phyloP scores from a whole-genome alignment of 2,797 vertebrate species.

The Cercopithecus neglectus region DNA sequence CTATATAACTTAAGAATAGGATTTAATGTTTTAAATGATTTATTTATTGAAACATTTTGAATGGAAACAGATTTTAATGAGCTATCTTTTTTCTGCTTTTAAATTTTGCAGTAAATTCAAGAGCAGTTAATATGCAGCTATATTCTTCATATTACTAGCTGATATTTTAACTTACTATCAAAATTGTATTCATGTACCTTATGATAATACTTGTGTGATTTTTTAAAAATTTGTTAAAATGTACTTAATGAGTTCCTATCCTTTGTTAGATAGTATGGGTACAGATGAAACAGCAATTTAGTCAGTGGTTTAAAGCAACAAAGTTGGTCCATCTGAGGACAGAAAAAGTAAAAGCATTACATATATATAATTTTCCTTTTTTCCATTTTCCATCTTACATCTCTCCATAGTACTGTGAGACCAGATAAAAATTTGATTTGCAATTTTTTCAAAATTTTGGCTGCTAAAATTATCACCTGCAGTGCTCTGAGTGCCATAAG shows the following conservation, averaged over 20 bases:
- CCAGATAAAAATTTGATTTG: background rate
- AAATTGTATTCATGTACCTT: background rate
- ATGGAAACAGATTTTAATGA: slow-evolving; percentile 31
- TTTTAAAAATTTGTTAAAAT: slow-evolving; percentile 39
- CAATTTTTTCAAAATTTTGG: background rate
- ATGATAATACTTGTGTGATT: background rate
- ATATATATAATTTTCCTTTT: background rate
- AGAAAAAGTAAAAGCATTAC: background rate
- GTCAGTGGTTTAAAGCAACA: background rate
- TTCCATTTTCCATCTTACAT: background rate
- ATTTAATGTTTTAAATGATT: slow-evolving; percentile 57
- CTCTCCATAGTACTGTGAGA: background rate
- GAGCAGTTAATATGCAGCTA: background rate
- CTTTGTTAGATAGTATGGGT: background rate
- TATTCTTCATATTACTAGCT: background rate
- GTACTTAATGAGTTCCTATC: background rate
- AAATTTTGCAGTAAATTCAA: background rate
- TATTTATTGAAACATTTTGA: slow-evolving; percentile 32
- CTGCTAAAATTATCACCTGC: background rate
- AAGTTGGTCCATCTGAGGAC: background rate
- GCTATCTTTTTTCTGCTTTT: background rate
- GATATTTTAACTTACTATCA: background rate
- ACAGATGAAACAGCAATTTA: background rate
- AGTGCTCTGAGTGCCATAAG: background rate
- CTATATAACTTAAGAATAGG: background rate